These are phyloP conservation scores for Procapra przewalskii DNA, from an alignment of 2,113 vertebrate genomes.

Conservation along the genomic window DNA sequence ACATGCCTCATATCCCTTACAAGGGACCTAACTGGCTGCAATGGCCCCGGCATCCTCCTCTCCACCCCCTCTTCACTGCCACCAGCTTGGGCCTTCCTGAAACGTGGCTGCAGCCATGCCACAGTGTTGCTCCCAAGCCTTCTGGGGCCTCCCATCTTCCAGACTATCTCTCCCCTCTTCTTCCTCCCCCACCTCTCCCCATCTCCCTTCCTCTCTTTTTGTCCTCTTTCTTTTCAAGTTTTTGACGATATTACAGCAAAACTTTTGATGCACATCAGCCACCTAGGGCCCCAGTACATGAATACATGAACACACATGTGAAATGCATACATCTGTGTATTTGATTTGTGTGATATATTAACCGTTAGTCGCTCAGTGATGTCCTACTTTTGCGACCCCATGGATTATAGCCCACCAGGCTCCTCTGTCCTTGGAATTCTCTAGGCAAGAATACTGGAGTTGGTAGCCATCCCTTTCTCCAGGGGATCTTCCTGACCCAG, in stretches of 20 bases:
- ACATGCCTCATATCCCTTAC: neutral
- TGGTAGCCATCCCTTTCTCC: neutral
- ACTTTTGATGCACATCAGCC: neutral
- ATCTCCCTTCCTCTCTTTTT: neutral
- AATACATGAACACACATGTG: rapidly evolving
- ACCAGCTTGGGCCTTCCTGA: neutral
- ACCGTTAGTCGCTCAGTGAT: neutral
- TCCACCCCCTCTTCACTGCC: rapidly evolving
- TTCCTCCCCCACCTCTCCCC: too few relatives aligned
- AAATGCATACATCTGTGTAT: rapidly evolving
- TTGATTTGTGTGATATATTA: neutral
- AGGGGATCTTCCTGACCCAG: neutral
- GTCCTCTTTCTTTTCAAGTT: neutral
- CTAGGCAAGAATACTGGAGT: neutral
- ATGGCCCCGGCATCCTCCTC: too few relatives aligned
- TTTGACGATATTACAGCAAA: neutral
- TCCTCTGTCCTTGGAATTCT: neutral
- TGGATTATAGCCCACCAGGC: neutral
- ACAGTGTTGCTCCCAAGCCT: neutral
- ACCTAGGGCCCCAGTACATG: neutral
- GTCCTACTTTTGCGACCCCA: neutral
- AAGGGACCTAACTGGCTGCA: too few relatives aligned
- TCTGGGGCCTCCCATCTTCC: neutral
- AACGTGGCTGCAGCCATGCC: neutral
- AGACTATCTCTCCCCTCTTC: neutral